Conservation (phyloP, 1,140 invertebrate species). For the Drusus annulatus region DNA sequence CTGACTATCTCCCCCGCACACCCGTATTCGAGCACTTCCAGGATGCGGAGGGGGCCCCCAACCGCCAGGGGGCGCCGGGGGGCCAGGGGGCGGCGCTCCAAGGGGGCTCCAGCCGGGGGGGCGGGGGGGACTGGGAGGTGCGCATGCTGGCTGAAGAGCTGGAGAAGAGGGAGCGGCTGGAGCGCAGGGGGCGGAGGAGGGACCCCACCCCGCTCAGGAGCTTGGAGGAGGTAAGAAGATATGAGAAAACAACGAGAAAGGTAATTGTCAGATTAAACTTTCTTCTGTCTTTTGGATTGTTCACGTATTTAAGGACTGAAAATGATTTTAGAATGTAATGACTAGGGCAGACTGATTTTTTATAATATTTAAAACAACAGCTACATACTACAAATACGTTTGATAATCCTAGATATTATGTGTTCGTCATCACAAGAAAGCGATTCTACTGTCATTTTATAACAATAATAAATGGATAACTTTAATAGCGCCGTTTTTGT, state of each 20-base stretch:
- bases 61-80: background rate
- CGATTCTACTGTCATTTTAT: too few relatives aligned
- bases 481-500: too few relatives aligned
- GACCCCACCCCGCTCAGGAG: conserved; percentile 41
- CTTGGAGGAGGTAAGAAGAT: conserved; percentile 51
- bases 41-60: conserved; percentile 45
- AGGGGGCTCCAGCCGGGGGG: conserved; percentile 63
- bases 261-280: background rate
- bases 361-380: too few relatives aligned
- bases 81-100: conserved; percentile 47
- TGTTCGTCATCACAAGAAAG: too few relatives aligned
- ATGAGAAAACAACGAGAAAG: background rate
- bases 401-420: too few relatives aligned
- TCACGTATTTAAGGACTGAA: too few relatives aligned
- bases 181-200: conserved; percentile 57
- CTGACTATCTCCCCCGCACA: conserved; percentile 67
- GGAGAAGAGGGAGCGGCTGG: conserved; percentile 74
- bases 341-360: too few relatives aligned
- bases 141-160: conserved; percentile 83
- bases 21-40: conserved; percentile 68
- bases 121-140: conserved; percentile 83
- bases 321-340: too few relatives aligned
- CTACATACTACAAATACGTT: too few relatives aligned
- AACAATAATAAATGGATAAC: too few relatives aligned
- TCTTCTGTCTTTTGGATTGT: too few relatives aligned